phyloP scores from a whole-genome alignment of 2,888 invertebrate genomes.

The Sympetrum striolatum region DNA sequence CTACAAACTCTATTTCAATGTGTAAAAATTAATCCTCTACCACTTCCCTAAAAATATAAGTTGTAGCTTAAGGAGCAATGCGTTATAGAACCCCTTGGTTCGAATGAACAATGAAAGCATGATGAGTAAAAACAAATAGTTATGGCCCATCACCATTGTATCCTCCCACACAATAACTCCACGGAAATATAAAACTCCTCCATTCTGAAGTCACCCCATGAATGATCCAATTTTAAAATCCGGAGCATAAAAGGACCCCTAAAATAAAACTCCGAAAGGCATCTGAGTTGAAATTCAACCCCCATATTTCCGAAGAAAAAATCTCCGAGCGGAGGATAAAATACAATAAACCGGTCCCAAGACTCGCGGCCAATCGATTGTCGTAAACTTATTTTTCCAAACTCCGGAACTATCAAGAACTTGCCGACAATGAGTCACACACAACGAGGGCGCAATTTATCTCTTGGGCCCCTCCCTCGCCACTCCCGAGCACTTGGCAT shows the following conservation, averaged over 20 bases:
- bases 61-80: no score
- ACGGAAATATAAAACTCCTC: no score
- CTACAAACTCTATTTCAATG: no score
- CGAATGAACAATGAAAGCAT: no score
- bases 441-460: not conserved
- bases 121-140: no score
- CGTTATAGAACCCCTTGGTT: no score
- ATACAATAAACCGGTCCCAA: not conserved
- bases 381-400: not conserved
- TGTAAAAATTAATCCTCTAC: no score
- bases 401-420: not conserved
- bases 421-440: not conserved
- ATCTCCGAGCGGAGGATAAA: not conserved
- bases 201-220: no score
- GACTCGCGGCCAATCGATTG: not conserved
- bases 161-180: no score
- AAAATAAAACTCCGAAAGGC: not conserved
- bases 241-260: not conserved
- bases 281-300: not conserved
- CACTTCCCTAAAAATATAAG: no score
- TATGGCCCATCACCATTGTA: no score
- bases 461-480: not conserved
- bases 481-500: not conserved
- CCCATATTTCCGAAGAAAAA: not conserved
- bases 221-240: no score